A percentile compares a stretch with the other conserved stretches of the same genome.
phyloP scores from a whole-genome alignment of 1,140 invertebrate species.

The Rhynchophorus ferrugineus region DNA sequence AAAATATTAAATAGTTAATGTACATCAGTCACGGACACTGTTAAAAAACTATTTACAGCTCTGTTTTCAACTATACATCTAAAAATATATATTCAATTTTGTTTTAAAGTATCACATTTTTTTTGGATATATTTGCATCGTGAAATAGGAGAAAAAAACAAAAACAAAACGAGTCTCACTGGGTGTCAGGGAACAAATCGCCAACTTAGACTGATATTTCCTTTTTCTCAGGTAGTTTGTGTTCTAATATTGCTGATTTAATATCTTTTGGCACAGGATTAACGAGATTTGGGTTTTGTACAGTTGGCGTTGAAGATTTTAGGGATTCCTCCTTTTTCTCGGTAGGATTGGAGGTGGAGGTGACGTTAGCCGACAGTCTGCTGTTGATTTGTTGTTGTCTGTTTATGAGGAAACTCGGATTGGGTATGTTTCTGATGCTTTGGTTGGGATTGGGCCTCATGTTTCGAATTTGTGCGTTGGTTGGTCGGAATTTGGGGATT shows the following conservation, averaged over 20 bases:
- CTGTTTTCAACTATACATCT: background rate
- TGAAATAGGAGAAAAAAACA: too few species aligned
- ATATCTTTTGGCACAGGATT: slow-evolving; percentile 13
- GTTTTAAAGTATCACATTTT: background rate
- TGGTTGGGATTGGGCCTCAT: slow-evolving; percentile 36
- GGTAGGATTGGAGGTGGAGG: background rate
- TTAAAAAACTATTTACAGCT: too few species aligned
- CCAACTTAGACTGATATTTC: slow-evolving; percentile 14
- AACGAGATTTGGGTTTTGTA: slow-evolving; percentile 1
- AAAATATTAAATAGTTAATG: too few species aligned
- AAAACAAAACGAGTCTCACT: too few species aligned
- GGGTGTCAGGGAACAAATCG: background rate
- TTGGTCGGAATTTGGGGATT: slow-evolving; percentile 35
- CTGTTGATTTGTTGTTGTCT: slow-evolving; percentile 35
- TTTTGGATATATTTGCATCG: background rate
- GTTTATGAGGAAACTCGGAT: slow-evolving; percentile 36
- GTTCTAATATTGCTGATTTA: slow-evolving; percentile 16
- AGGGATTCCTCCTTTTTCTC: slow-evolving; percentile 14
- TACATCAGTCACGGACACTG: background rate
- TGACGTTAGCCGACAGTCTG: slow-evolving; percentile 21
- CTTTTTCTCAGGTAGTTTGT: slow-evolving; percentile 20
- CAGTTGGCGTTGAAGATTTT: slow-evolving; percentile 6
- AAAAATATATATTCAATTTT: background rate
- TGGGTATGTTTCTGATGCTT: slow-evolving; percentile 39
- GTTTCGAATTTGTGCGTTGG: slow-evolving; percentile 32